Evolutionary conservation across 1,140 invertebrate species (phyloP).

Genomic region (Formica selysi): DNA sequence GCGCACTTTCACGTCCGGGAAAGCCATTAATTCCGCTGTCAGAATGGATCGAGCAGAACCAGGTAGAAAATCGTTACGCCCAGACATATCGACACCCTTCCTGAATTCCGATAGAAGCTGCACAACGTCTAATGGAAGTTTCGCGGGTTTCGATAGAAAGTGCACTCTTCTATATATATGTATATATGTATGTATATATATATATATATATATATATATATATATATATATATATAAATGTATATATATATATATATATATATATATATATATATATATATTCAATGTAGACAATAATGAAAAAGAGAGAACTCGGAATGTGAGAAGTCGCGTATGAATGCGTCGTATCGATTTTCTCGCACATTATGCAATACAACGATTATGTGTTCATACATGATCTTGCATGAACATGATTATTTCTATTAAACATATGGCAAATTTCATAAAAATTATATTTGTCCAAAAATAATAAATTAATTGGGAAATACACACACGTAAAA

Average conservation of each 20-base stretch:
- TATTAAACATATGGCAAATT: not conserved
- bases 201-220: too few species aligned
- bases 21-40: slow-evolving; percentile 74
- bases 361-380: slow-evolving; percentile 28
- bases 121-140: slow-evolving; percentile 75
- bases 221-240: too few species aligned
- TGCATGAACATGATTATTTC: not conserved
- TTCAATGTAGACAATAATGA: slow-evolving; percentile 70
- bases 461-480: not conserved
- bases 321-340: slow-evolving; percentile 48
- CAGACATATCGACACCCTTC: slow-evolving; percentile 77
- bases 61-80: slow-evolving; percentile 74
- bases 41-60: slow-evolving; percentile 70
- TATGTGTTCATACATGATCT: slow-evolving; percentile 29
- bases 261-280: slow-evolving; percentile 30
- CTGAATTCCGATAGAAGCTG: slow-evolving; percentile 72
- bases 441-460: not conserved
- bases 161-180: slow-evolving; percentile 23
- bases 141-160: slow-evolving; percentile 68
- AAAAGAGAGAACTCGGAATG: slow-evolving; percentile 39
- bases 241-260: too few species aligned
- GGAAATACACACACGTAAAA: not conserved
- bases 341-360: slow-evolving; percentile 26
- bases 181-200: too few species aligned
- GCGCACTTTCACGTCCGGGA: slow-evolving; percentile 68